Percentiles rank a stretch among this genome's conserved stretches.
phyloP scores from a whole-genome alignment of 2,113 vertebrate genomes.

The Chamaetylas fuelleborni region DNA sequence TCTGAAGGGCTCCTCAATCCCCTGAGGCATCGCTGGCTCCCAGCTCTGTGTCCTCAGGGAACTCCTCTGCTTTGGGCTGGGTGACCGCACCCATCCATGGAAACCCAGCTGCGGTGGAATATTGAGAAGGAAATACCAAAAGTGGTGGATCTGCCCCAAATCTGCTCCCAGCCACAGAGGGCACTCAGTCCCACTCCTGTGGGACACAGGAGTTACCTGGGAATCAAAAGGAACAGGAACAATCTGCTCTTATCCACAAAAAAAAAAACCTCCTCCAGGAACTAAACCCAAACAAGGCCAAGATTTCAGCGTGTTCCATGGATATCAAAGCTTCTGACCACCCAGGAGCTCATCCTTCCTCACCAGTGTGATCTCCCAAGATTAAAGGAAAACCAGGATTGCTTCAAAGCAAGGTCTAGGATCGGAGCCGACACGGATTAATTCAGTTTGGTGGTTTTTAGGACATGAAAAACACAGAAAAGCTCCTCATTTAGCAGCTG shows the following conservation, averaged over 20 bases:
- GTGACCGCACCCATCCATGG: rapidly evolving
- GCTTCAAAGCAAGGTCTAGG: not conserved
- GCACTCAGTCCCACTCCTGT: too few relatives aligned
- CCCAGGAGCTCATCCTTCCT: not conserved
- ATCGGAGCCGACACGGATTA: not conserved
- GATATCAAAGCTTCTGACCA: not conserved
- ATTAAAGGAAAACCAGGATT: not conserved
- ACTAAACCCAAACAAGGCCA: not conserved
- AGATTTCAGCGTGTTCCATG: not conserved
- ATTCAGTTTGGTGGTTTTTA: not conserved
- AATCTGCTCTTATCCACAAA: not conserved
- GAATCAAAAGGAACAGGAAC: not conserved
- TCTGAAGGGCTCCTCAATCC: not conserved
- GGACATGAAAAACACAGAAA: not conserved
- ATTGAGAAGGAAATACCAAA: not conserved
- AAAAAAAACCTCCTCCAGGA: not conserved
- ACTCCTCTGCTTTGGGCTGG: rapidly evolving
- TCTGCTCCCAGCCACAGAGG: not conserved
- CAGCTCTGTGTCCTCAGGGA: not conserved
- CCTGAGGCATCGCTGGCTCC: not conserved
- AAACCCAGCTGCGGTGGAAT: not conserved
- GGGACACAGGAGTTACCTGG: not conserved
- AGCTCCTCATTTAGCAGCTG: not conserved
- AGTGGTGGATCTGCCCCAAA: rapidly evolving
- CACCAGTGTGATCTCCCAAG: not conserved